phyloP scores from a whole-genome alignment of 92 coral and sea anemone species.

The Micromussa lordhowensis region DNA sequence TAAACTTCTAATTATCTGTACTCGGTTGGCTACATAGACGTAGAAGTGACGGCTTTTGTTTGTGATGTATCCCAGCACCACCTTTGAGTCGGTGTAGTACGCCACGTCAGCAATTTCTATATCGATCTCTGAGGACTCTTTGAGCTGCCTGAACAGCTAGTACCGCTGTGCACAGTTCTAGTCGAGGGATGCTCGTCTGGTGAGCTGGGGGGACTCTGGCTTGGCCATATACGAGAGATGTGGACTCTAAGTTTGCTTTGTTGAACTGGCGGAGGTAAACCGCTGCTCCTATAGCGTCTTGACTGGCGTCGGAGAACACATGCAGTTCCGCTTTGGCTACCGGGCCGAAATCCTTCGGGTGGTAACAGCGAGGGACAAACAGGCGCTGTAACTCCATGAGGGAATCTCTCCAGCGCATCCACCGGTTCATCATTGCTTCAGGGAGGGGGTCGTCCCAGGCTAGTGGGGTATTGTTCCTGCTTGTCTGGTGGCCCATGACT shows the following conservation, averaged over 20 bases:
- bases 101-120: conserved; percentile 36
- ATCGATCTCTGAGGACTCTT: conserved; percentile 58
- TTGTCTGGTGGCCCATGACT: conserved; percentile 8
- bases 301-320: conserved; percentile 56
- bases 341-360: no score
- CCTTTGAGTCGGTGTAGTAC: no score
- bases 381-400: no score
- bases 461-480: conserved; percentile 42
- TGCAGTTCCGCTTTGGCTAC: no score
- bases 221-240: no score
- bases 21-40: conserved; percentile 67
- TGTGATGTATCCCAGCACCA: conserved; percentile 51
- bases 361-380: no score
- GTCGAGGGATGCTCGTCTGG: no score
- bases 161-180: conserved; percentile 56
- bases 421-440: no score
- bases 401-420: conserved; percentile 32
- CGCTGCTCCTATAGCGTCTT: conserved; percentile 33
- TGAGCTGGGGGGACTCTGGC: no score
- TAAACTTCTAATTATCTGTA: neutral
- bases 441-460: conserved; percentile 61
- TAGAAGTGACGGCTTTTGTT: conserved; percentile 59
- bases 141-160: conserved; percentile 48
- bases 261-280: conserved; percentile 4
- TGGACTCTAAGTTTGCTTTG: no score